Conservation (phyloP, 2,797 vertebrate genomes). For the Spizella passerina region DNA sequence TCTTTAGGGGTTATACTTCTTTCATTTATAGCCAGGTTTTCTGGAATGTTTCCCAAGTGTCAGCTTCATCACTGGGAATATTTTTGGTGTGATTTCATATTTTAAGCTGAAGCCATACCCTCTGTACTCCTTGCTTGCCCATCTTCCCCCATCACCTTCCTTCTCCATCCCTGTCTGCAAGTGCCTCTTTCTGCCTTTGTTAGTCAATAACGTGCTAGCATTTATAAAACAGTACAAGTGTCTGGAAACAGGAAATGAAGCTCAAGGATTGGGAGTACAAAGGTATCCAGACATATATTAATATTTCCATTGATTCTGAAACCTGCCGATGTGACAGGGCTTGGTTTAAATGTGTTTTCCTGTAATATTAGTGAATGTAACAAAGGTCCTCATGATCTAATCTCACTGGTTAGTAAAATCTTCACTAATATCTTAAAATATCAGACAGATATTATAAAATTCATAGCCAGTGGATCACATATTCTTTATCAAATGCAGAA, state of each 20-base stretch:
- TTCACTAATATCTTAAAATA: not conserved
- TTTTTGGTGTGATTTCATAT: not conserved
- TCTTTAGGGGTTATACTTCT: not conserved
- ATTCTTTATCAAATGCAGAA: not conserved
- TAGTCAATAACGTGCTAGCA: not conserved
- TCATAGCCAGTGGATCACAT: not conserved
- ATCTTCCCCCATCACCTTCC: not conserved
- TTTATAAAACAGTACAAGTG: not conserved
- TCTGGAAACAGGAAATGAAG: not conserved
- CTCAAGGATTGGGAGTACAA: not conserved
- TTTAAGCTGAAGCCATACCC: not conserved
- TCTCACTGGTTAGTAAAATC: not conserved
- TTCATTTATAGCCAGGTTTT: accelerated
- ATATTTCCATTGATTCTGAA: not conserved
- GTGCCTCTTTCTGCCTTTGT: not conserved
- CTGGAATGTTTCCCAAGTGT: not conserved
- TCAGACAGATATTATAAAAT: not conserved
- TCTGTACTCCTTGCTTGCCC: not conserved
- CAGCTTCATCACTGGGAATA: not conserved
- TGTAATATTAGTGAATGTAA: not conserved
- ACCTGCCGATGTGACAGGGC: not conserved
- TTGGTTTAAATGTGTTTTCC: not conserved
- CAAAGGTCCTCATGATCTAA: not conserved
- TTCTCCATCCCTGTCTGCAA: not conserved
- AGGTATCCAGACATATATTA: not conserved